phyloP scores from a whole-genome alignment of 2,888 invertebrate genomes.

The Euplexia lucipara region DNA sequence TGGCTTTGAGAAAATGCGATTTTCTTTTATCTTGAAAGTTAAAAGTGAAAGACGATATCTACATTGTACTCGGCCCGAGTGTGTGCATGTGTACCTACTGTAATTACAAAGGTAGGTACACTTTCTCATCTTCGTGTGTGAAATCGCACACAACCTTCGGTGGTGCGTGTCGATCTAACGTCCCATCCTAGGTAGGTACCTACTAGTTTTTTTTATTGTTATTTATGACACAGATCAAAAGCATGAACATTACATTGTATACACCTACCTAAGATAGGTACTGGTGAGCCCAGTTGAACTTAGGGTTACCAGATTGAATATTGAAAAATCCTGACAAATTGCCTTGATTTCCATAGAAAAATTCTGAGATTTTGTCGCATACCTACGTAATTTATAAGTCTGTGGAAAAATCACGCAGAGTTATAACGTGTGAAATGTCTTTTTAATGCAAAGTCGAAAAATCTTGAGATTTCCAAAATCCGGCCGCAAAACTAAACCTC shows the following conservation, averaged over 20 bases:
- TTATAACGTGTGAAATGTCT: too few species aligned
- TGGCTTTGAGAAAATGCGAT: conserved; percentile 47
- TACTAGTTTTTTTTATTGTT: conserved; percentile 20
- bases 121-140: conserved; percentile 51
- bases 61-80: conserved; percentile 38
- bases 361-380: too few species aligned
- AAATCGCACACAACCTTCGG: conserved; percentile 28
- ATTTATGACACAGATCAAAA: background rate
- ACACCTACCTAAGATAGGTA: too few species aligned
- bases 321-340: too few species aligned
- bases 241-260: background rate
- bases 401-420: too few species aligned
- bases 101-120: conserved; percentile 40
- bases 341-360: too few species aligned
- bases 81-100: conserved; percentile 23
- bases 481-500: too few species aligned
- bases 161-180: conserved; percentile 15
- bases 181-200: too few species aligned
- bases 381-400: too few species aligned
- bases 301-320: too few species aligned
- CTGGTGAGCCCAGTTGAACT: background rate
- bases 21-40: conserved; percentile 50
- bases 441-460: too few species aligned
- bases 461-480: too few species aligned
- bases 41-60: conserved; percentile 60